phyloP scores from a whole-genome alignment of 2,113 vertebrate genomes.

The Potamarius usumacintae region DNA sequence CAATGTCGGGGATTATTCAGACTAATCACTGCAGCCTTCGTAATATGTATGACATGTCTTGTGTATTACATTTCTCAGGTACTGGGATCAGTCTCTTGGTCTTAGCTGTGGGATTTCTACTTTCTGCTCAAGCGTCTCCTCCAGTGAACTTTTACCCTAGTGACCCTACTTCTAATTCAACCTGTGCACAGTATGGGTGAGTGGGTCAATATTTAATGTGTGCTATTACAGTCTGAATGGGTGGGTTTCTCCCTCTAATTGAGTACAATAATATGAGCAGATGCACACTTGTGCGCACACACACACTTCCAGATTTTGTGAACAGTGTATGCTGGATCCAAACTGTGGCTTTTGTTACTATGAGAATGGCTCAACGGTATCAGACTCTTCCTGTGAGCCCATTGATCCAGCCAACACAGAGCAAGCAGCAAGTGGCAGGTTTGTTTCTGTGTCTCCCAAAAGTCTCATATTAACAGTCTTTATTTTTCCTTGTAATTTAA shows the following conservation, averaged over 20 bases:
- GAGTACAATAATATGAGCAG: background rate
- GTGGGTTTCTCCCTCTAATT: too few relatives aligned
- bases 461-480: background rate
- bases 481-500: background rate
- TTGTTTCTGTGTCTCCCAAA: background rate
- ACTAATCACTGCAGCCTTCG: background rate
- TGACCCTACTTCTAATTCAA: slow-evolving; percentile 77
- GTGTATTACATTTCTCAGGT: slow-evolving; percentile 66
- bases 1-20: background rate
- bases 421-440: slow-evolving; percentile 88
- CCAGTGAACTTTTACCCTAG: slow-evolving; percentile 77
- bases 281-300: too few relatives aligned
- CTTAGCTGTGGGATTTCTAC: slow-evolving; percentile 87
- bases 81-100: slow-evolving; percentile 83
- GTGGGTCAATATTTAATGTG: background rate
- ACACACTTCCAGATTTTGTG: slow-evolving; percentile 80
- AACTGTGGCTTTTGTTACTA: slow-evolving; percentile 91
- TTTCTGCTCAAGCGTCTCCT: slow-evolving; percentile 87
- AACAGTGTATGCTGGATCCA: slow-evolving; percentile 90
- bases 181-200: slow-evolving; percentile 86
- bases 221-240: background rate
- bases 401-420: slow-evolving; percentile 74
- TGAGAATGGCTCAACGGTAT: slow-evolving; percentile 77
- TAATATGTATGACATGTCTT: slow-evolving; percentile 18
- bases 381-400: slow-evolving; percentile 83